phyloP scores from a whole-genome alignment of 1,140 invertebrate species.

The Drosophila tristis region DNA sequence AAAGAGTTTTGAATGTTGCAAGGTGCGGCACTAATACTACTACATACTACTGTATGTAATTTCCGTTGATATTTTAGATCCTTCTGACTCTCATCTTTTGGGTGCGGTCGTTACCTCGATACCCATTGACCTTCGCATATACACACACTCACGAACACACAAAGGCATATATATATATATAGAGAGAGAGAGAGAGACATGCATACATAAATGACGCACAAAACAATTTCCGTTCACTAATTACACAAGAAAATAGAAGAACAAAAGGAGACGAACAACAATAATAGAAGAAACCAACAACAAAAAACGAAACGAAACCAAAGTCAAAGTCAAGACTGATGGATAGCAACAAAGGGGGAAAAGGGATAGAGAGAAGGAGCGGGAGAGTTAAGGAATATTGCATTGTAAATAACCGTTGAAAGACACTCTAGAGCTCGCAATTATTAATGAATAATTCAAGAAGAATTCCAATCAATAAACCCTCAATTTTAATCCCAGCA shows the following conservation, averaged over 20 bases:
- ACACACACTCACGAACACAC: conserved; percentile 19
- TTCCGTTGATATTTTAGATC: too few species aligned
- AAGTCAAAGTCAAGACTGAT: background rate
- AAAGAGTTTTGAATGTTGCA: too few species aligned
- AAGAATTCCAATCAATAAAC: conserved; percentile 7
- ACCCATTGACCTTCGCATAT: conserved; percentile 54
- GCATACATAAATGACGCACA: conserved; percentile 37
- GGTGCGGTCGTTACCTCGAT: conserved; percentile 24
- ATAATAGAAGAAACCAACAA: conserved; percentile 22
- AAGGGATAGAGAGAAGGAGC: background rate
- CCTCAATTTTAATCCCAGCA: background rate
- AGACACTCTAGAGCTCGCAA: conserved; percentile 9
- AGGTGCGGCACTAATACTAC: too few species aligned
- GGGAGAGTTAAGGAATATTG: conserved; percentile 34
- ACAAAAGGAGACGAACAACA: conserved; percentile 17
- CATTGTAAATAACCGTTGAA: conserved; percentile 43
- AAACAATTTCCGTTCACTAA: conserved; percentile 67
- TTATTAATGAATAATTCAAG: conserved; percentile 30
- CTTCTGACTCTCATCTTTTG: too few species aligned
- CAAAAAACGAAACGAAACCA: conserved; percentile 7
- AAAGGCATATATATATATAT: background rate
- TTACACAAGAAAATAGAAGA: conserved; percentile 57
- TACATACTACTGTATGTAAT: too few species aligned
- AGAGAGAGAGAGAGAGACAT: too few species aligned
- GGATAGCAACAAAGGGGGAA: background rate